A percentile compares a stretch with the other conserved stretches of the same genome.
Evolutionary conservation across 2,113 vertebrate genomes (phyloP).

Genomic region (Neogale vison): DNA sequence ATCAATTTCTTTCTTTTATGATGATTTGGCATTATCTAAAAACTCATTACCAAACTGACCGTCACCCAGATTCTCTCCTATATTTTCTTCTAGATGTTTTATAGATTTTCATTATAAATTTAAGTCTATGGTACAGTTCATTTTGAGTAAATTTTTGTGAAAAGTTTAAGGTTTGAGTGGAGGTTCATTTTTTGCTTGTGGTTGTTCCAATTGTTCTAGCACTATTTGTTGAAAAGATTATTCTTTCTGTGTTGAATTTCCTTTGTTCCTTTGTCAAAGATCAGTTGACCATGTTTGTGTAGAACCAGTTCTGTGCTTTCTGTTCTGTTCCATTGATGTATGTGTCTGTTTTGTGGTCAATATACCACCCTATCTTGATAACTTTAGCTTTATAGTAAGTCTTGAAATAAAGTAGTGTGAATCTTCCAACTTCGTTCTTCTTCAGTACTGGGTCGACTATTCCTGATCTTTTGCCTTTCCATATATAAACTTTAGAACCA

Average conservation of each 20-base stretch:
- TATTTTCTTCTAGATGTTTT: not conserved
- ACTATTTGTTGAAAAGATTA: not conserved
- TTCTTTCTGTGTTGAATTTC: not conserved
- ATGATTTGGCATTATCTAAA: not conserved
- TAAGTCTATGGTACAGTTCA: not conserved
- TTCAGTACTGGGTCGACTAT: not conserved
- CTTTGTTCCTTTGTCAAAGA: not conserved
- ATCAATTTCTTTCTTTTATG: not conserved
- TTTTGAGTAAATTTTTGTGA: not conserved
- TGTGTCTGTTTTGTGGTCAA: not conserved
- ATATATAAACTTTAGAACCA: not conserved
- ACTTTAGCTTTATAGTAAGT: not conserved
- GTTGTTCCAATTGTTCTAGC: not conserved
- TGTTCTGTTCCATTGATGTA: not conserved
- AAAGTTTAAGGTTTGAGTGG: not conserved
- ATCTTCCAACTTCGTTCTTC: not conserved
- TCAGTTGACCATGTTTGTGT: not conserved
- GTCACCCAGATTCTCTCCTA: not conserved
- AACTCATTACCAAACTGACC: not conserved
- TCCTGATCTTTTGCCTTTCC: not conserved
- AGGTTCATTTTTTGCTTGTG: not conserved
- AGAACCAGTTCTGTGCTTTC: not conserved
- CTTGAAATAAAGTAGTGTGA: not conserved
- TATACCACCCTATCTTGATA: not conserved
- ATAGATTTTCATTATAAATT: not conserved